Conservation (phyloP, 1,140 invertebrate species). For the Drosophila sproati region DNA sequence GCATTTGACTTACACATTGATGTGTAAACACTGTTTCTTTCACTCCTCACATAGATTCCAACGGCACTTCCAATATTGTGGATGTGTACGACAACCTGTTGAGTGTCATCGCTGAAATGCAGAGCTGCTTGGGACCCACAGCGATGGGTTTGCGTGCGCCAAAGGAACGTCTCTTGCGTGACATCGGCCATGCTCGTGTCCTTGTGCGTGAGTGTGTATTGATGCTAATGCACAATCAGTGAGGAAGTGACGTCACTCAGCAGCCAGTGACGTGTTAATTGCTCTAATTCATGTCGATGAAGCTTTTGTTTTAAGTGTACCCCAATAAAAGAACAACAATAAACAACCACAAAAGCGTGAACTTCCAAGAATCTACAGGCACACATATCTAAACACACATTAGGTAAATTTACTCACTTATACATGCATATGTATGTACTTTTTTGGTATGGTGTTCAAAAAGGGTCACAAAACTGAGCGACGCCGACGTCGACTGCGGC, state of each 20-base stretch:
- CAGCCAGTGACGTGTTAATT: conserved; percentile 14
- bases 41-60: conserved; percentile 1
- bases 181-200: conserved; percentile 63
- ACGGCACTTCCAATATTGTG: conserved; percentile 14
- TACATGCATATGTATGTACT: not conserved
- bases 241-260: conserved; percentile 43
- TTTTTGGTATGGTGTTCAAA: conserved; percentile 15
- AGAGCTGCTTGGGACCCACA: conserved; percentile 42
- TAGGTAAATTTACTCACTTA: conserved; percentile 4
- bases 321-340: conserved; percentile 37
- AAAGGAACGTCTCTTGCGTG: conserved; percentile 62
- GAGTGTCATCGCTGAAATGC: conserved; percentile 40
- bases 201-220: conserved; percentile 48
- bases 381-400: not conserved
- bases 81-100: conserved; percentile 51
- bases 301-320: conserved; percentile 23
- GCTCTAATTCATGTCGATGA: not conserved
- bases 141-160: conserved; percentile 46
- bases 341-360: conserved; percentile 16
- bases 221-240: conserved; percentile 47
- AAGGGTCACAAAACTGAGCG: conserved; percentile 43
- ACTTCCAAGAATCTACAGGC: conserved; percentile 28
- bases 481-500: not conserved
- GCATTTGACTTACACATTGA: too few relatives aligned
- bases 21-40: not conserved